A percentile compares a stretch with the other conserved stretches of the same genome.
phyloP scores from a whole-genome alignment of 2,113 vertebrate species.

The Podiceps cristatus region DNA sequence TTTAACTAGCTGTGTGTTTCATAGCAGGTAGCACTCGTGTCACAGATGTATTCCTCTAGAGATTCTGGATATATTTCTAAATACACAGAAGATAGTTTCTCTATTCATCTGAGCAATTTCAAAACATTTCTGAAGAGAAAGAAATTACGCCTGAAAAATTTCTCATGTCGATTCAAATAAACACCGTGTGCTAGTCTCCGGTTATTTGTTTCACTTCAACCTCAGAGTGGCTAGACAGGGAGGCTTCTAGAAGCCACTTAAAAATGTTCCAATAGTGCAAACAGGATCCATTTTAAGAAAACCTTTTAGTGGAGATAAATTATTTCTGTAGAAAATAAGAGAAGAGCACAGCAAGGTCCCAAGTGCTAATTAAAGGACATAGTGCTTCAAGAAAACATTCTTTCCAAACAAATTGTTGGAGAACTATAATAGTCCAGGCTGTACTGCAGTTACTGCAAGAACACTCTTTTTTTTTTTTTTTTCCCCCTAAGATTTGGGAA shows the following conservation, averaged over 20 bases:
- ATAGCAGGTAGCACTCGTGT: not conserved
- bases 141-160: not conserved
- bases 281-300: not conserved
- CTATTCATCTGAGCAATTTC: not conserved
- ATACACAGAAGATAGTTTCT: not conserved
- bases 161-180: not conserved
- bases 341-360: not conserved
- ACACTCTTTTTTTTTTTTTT: not conserved
- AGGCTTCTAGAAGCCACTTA: not conserved
- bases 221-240: not conserved
- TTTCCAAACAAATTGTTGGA: not conserved
- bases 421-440: not conserved
- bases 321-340: not conserved
- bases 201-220: not conserved
- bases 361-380: not conserved
- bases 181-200: not conserved
- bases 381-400: not conserved
- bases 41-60: not conserved
- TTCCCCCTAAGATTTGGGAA: not conserved
- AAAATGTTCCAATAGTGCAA: accelerated
- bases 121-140: not conserved
- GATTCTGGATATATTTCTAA: not conserved
- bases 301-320: not conserved
- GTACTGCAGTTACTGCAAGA: not conserved
- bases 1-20: not conserved